Conservation (phyloP, 2,888 invertebrate genomes). For the Zootermopsis nevadensis region DNA sequence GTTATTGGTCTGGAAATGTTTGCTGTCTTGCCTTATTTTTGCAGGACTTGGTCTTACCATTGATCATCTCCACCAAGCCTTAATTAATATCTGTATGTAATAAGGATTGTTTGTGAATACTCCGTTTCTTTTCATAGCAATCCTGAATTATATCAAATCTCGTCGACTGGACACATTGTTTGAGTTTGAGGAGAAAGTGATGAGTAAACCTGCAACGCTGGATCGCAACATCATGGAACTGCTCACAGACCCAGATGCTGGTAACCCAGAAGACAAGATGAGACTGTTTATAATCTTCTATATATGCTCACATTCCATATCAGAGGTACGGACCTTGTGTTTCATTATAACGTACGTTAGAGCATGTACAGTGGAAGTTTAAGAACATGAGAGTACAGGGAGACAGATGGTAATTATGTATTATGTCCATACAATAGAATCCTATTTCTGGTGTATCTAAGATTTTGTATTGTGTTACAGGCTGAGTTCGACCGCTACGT, state of each 20-base stretch:
- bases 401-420: too few species aligned
- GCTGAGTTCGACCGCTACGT: constrained; percentile 87
- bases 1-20: too few species aligned
- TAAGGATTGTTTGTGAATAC: neutral
- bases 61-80: too few species aligned
- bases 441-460: too few species aligned
- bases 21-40: too few species aligned
- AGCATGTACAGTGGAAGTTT: too few species aligned
- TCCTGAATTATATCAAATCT: constrained; percentile 86
- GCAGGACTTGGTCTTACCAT: too few species aligned
- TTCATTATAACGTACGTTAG: neutral
- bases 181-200: constrained; percentile 97
- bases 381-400: too few species aligned
- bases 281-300: constrained; percentile 93
- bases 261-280: constrained; percentile 91
- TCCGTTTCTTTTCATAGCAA: constrained; percentile 66
- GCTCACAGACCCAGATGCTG: constrained; percentile 86
- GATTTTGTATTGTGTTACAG: constrained; percentile 57
- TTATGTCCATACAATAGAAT: too few species aligned
- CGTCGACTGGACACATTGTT: constrained; percentile 95
- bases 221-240: constrained; percentile 91
- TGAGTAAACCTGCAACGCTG: constrained; percentile 81
- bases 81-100: too few species aligned
- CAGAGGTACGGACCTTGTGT: constrained; percentile 66
- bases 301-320: constrained; percentile 83